Conservation (phyloP, 2,113 vertebrate species). For the Engystomops pustulosus region DNA sequence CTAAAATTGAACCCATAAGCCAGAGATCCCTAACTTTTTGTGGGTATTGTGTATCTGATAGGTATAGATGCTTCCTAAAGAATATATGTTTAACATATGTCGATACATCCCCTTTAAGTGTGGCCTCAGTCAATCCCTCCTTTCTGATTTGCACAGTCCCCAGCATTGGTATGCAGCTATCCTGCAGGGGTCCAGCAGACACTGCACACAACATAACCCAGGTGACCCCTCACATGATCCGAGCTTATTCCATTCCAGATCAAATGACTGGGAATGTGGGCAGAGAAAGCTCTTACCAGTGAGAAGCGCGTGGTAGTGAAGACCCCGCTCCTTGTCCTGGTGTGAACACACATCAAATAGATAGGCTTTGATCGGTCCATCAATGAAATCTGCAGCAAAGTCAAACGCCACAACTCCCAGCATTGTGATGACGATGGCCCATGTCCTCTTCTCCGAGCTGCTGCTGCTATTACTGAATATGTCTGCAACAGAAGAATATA, state of each 20-base stretch:
- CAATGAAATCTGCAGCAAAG: slow-evolving; percentile 97
- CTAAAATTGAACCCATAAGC: too few relatives aligned
- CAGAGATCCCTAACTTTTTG: too few relatives aligned
- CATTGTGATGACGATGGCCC: slow-evolving; percentile 91
- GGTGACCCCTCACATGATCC: slow-evolving; percentile 67
- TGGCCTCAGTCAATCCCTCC: too few relatives aligned
- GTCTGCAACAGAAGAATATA: slow-evolving; percentile 66
- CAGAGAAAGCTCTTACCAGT: slow-evolving; percentile 80
- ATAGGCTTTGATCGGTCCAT: slow-evolving; percentile 97
- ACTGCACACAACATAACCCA: too few relatives aligned
- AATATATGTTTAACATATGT: too few relatives aligned
- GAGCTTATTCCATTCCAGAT: slow-evolving; percentile 67
- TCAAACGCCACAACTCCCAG: slow-evolving; percentile 94
- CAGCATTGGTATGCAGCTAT: too few relatives aligned
- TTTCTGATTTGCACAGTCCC: too few relatives aligned
- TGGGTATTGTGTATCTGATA: too few relatives aligned
- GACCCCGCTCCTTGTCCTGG: slow-evolving; percentile 90
- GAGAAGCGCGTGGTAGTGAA: slow-evolving; percentile 94
- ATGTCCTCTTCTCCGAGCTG: slow-evolving; percentile 68
- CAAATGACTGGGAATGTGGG: slow-evolving; percentile 24
- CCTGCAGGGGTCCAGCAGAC: too few relatives aligned
- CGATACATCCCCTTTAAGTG: too few relatives aligned
- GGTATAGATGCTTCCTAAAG: too few relatives aligned
- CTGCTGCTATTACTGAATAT: slow-evolving; percentile 65
- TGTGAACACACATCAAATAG: slow-evolving; percentile 97